These are phyloP conservation scores for Microplitis mediator DNA, from an alignment of 1,140 invertebrate genomes.

Conservation along the genomic window DNA sequence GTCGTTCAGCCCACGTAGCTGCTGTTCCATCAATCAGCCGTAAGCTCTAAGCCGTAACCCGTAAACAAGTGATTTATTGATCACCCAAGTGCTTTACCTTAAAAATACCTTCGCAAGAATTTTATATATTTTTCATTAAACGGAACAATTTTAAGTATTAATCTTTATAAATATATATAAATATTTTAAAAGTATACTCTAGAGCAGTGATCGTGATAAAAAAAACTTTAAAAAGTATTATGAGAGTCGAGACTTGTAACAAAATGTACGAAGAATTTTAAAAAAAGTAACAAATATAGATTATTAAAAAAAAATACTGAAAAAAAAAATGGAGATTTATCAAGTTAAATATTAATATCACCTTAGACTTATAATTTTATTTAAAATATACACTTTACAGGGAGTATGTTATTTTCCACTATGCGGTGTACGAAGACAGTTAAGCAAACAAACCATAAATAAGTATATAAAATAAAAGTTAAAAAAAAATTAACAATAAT, in stretches of 20 bases:
- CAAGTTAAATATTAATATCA: background rate
- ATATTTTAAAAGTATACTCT: slow-evolving; percentile 15
- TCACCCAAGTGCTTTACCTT: too few species aligned
- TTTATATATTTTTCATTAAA: background rate
- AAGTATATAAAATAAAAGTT: too few species aligned
- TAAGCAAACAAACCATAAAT: too few species aligned
- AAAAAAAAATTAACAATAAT: too few species aligned
- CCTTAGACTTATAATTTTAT: background rate
- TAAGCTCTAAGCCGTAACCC: too few species aligned
- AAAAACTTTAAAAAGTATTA: slow-evolving; percentile 7
- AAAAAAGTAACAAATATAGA: too few species aligned
- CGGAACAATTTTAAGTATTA: background rate
- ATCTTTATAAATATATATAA: slow-evolving; percentile 17
- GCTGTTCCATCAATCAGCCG: too few species aligned
- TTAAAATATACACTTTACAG: background rate
- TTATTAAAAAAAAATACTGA: too few species aligned
- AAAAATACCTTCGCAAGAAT: too few species aligned
- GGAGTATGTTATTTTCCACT: background rate
- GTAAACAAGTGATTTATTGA: too few species aligned
- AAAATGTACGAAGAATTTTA: background rate
- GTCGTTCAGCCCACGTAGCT: too few species aligned
- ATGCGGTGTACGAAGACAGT: background rate
- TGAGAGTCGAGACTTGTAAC: slow-evolving; percentile 7
- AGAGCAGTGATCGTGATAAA: slow-evolving; percentile 11
- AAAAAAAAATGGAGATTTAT: background rate